Base-by-base conservation (phyloP, 2,797 vertebrate genomes). In the Chloroceryle inda region DNA sequence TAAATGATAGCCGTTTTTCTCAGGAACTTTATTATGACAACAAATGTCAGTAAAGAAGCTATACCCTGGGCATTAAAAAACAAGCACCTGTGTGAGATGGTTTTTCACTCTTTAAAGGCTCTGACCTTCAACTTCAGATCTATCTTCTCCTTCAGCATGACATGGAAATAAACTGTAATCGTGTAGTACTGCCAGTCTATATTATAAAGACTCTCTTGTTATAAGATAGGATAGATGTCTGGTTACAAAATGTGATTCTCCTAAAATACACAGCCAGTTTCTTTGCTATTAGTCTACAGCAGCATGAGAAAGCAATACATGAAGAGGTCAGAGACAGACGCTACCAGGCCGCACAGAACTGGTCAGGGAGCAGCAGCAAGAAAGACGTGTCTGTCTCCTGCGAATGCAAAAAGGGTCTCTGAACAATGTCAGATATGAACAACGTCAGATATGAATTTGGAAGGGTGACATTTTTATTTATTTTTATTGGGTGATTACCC, bases 391-490 rank as follows among this genome's bases (percentile, higher is more conserved):
- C 73, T 77, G 62, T 62, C 69, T 93, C 52, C 76, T 69, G 35
- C 0, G 0, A 49, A 45, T 29, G 47, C 3, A 6, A 52, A 78
- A 81, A 42, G 19, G 26, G 20, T 84, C 58, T 69, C 87, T 88
- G 92, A 85, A 66, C 26, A 88, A 47, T 31, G 47, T 89, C 77
- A 90, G 37, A 38, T 74, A 72, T 35, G 73, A 83, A 38, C 42
- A 72, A 42, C 22, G 52, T 85, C 82, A 94, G 58, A 58, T 81
- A 88, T 50, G 68, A 80, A 84, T 94, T 91, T 85, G 38, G 42
- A 75, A 84, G 74, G 52, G 55, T 86, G 83, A 81, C 66, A 67
- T 63, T 94, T 94, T 87, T 87, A 81, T 96, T 95, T 93, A 78
- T 94, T 93, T 96, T 95, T 86, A 53, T 81, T 79, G 85, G 35